Conservation (phyloP, 2,888 invertebrate species). For the Conomelus anceps region DNA sequence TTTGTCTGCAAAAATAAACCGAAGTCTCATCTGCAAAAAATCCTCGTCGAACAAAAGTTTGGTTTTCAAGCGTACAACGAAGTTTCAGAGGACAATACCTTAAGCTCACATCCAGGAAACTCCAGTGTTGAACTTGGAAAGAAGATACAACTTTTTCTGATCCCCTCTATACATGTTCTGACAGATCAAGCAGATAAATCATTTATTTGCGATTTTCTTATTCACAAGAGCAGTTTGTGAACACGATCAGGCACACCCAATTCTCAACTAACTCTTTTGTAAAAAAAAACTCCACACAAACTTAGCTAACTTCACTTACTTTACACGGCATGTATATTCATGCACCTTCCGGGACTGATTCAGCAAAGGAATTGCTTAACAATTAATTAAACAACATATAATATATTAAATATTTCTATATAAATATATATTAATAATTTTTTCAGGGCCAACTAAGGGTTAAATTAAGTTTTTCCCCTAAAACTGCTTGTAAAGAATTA, state of each 20-base stretch:
- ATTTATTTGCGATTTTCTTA: not conserved
- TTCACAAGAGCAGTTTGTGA: not conserved
- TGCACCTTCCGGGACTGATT: not conserved
- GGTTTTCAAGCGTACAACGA: not conserved
- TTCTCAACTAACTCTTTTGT: not conserved
- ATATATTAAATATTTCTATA: too few species aligned
- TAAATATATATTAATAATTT: too few species aligned
- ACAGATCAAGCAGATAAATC: not conserved
- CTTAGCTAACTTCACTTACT: not conserved
- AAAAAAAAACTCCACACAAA: not conserved
- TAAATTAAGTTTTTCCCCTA: too few species aligned
- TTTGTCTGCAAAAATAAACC: not conserved
- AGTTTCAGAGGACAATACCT: not conserved
- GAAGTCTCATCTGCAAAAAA: not conserved
- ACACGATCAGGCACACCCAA: not conserved
- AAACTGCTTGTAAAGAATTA: too few species aligned
- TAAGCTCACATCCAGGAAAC: not conserved
- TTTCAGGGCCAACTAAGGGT: too few species aligned
- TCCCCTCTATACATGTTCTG: not conserved
- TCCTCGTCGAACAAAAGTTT: not conserved
- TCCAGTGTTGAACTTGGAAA: not conserved
- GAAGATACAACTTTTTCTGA: not conserved
- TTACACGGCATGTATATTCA: not conserved
- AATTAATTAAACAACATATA: too few species aligned
- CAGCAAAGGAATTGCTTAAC: not conserved